These are phyloP conservation scores for Papilio dardanus DNA, from an alignment of 1,140 invertebrate genomes.

Conservation along the genomic window DNA sequence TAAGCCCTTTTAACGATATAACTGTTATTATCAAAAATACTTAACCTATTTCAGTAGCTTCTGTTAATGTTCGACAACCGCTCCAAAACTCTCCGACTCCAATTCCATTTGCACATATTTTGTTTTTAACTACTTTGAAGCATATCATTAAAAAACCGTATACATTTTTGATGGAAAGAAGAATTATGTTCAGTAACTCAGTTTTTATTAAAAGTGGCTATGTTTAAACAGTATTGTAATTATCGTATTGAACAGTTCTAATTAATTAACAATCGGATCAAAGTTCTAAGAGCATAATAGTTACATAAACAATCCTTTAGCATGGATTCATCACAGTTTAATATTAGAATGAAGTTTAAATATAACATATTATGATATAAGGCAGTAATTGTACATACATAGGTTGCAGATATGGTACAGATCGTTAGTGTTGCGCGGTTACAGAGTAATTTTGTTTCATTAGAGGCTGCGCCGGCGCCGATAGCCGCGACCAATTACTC, in stretches of 20 bases:
- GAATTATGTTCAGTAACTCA: not conserved
- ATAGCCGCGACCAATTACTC: constrained; percentile 73
- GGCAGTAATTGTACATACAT: constrained; percentile 27
- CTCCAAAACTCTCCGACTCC: constrained; percentile 41
- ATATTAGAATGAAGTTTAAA: no score
- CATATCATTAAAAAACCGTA: constrained; percentile 13
- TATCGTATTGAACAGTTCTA: not conserved
- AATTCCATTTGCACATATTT: constrained; percentile 38
- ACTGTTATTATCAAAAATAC: constrained; percentile 74
- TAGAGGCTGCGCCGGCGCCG: constrained; percentile 63
- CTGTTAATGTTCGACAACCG: constrained; percentile 42
- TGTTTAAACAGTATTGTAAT: not conserved
- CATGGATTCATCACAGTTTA: not conserved
- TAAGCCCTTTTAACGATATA: constrained; percentile 74
- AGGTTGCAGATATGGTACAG: constrained; percentile 54
- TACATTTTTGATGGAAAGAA: constrained; percentile 1
- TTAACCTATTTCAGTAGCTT: constrained; percentile 69
- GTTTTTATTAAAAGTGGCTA: not conserved
- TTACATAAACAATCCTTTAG: not conserved
- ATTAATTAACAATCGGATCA: not conserved
- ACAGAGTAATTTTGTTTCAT: constrained; percentile 63
- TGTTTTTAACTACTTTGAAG: constrained; percentile 10
- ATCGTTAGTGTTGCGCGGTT: constrained; percentile 56
- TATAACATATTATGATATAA: not conserved
- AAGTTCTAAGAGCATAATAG: not conserved